Evolutionary conservation across 2,113 vertebrate genomes (phyloP).

Genomic region (Macroglossus sobrinus): DNA sequence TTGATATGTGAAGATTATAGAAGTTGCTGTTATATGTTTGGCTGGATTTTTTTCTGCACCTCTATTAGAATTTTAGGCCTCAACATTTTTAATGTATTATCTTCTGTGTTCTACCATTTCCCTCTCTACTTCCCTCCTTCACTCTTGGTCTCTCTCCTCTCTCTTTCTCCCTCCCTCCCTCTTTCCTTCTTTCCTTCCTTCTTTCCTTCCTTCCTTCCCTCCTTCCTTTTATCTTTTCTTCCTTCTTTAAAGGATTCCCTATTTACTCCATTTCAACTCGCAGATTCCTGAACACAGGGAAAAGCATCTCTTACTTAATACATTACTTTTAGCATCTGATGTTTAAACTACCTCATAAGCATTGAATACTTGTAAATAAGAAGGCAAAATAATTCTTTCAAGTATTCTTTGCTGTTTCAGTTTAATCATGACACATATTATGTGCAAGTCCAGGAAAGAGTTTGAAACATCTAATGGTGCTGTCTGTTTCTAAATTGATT

Average conservation of each 20-base stretch:
- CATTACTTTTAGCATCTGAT: not conserved
- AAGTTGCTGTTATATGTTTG: not conserved
- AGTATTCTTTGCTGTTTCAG: not conserved
- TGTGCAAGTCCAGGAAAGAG: not conserved
- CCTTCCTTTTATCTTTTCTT: not conserved
- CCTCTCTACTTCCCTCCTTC: not conserved
- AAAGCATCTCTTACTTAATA: not conserved
- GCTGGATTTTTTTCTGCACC: not conserved
- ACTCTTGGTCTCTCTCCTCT: not conserved
- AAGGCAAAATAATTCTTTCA: constrained; percentile 27
- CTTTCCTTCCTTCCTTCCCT: no score
- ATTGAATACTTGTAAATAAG: not conserved
- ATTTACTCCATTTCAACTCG: not conserved
- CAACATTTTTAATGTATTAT: not conserved
- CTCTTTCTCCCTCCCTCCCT: not conserved
- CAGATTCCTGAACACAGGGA: not conserved
- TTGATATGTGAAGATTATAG: not conserved
- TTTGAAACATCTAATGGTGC: not conserved
- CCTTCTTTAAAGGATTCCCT: not conserved
- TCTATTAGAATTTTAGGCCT: not conserved
- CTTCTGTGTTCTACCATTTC: not conserved
- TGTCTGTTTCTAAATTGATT: not conserved
- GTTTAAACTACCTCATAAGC: not conserved
- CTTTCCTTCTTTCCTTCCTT: not conserved
- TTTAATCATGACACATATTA: not conserved